Base-by-base conservation (phyloP, 2,113 vertebrate species). In the Daphoenositta chrysoptera region DNA sequence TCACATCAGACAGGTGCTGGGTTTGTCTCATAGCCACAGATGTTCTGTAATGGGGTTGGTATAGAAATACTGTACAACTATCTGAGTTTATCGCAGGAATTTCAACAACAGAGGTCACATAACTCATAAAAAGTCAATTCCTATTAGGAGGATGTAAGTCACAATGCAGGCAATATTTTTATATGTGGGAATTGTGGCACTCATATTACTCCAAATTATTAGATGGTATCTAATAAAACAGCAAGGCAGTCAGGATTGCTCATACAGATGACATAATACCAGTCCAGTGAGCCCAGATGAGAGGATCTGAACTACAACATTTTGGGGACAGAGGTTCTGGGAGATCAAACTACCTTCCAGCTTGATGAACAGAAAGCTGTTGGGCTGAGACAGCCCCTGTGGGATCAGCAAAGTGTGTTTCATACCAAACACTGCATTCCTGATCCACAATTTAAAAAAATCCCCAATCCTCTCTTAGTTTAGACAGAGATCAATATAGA, bases 81-180 rank as follows among this genome's bases (percentile, higher is more conserved):
- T 3, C 16, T 1, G 30, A 85, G 68, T 22, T 84, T 22, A 19
- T 40, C 2, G 0, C 1, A 4, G 8, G 21, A 50, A 50, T 82
- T 85, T 63, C 53, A 80, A 57, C 42, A 89, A 7, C 31, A 65
- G 45, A 65, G 37, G 37, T 73, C 76, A 77, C 48, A 64, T 3
- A 89, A 39, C 33, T 61, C 31, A 16, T 19, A 39, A 54, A 65
- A 84, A 82, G 8, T 26, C 15, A 78, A 28, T 65, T 88, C 27
- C 11, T 44, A 5, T n/a, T 48, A 37, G 33, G 66, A 86, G 17
- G 40, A 48, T n/a, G 2, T 12, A 76, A 72, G 13, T 48, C 42
- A 69, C 28, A 48, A n/a, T 18, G 22, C 37, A 4, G 56, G n/a
- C 19, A 88, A n/a, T 80, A 35, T 54, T 85, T 87, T 78, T 53